Percentiles rank a stretch among this genome's conserved stretches.
These are phyloP conservation scores for Limosa lapponica DNA, from an alignment of 2,797 vertebrate genomes.

Conservation along the genomic window DNA sequence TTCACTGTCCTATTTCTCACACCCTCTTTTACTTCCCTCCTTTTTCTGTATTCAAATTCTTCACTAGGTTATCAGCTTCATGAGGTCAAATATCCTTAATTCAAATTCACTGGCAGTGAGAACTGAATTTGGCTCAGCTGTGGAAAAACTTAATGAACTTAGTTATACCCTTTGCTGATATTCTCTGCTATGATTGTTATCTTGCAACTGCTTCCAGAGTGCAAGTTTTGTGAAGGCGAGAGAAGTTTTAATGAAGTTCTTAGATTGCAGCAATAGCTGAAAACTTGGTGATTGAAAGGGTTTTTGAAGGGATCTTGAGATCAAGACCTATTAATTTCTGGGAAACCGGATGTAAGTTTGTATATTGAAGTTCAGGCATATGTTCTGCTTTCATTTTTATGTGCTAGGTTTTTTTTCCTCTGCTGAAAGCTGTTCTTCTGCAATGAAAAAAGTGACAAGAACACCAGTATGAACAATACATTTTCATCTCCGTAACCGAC, in stretches of 20 bases:
- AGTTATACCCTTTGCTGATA: background rate
- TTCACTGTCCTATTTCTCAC: background rate
- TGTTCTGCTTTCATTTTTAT: background rate
- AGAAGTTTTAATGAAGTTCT: constrained; percentile 38
- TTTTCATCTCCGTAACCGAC: background rate
- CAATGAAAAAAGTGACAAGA: background rate
- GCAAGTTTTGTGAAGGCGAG: background rate
- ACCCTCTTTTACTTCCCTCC: background rate
- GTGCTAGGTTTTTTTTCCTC: background rate
- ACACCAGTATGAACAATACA: background rate
- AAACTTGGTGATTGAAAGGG: background rate
- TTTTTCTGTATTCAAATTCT: background rate
- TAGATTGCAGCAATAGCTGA: background rate
- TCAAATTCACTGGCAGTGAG: background rate
- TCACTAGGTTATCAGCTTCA: background rate
- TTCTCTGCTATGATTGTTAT: background rate
- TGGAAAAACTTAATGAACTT: background rate
- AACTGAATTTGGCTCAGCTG: background rate
- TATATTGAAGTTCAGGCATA: background rate
- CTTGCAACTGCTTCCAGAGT: background rate
- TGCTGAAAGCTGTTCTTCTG: background rate
- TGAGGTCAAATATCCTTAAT: background rate
- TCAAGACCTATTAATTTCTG: constrained; percentile 14
- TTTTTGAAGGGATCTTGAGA: background rate
- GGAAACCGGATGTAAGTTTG: background rate